Conservation (phyloP, 2,797 vertebrate genomes). For the Enteromius thamalakanensis region DNA sequence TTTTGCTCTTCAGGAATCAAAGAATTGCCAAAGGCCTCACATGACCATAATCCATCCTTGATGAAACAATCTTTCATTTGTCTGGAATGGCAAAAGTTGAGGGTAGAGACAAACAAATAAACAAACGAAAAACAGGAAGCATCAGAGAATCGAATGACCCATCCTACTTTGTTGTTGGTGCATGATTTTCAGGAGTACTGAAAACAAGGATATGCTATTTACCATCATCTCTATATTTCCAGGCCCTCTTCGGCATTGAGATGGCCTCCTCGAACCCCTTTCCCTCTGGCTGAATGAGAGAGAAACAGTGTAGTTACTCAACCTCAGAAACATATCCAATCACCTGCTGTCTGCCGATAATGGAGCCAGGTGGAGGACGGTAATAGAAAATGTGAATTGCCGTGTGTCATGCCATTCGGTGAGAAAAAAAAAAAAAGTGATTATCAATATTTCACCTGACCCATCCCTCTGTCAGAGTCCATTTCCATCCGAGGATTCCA, state of each 20-base stretch:
- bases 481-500: constrained; percentile 63
- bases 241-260: constrained; percentile 41
- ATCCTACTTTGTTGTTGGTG: constrained; percentile 36
- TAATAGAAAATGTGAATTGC: constrained; percentile 66
- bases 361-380: constrained; percentile 61
- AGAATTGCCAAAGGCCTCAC: too few relatives aligned
- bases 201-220: constrained; percentile 48
- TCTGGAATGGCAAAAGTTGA: constrained; percentile 11
- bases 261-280: constrained; percentile 40
- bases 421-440: constrained; percentile 57
- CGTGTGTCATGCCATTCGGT: constrained; percentile 49
- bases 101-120: not conserved
- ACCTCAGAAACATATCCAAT: constrained; percentile 58
- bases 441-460: constrained; percentile 63
- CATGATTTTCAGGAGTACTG: constrained; percentile 29
- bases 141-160: constrained; percentile 49
- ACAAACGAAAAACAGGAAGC: constrained; percentile 28
- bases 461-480: constrained; percentile 61
- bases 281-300: constrained; percentile 45
- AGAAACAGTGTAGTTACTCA: constrained; percentile 55
- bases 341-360: constrained; percentile 61
- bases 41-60: not conserved
- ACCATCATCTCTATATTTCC: constrained; percentile 47
- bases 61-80: constrained; percentile 26
- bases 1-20: not conserved